phyloP scores from a whole-genome alignment of 2,888 invertebrate genomes.

The Hoplodrina blanda region DNA sequence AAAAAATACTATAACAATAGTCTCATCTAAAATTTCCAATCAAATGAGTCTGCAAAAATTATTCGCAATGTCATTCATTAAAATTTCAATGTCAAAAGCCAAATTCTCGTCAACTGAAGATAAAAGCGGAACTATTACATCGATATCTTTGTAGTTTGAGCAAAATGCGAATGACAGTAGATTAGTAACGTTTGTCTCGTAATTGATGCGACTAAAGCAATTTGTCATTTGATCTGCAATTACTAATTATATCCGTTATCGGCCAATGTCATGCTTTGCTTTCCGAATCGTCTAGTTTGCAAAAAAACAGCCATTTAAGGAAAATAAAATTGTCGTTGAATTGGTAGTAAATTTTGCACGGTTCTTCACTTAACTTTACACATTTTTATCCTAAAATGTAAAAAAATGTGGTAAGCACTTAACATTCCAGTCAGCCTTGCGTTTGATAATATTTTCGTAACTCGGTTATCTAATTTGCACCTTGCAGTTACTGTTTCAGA shows the following conservation, averaged over 20 bases:
- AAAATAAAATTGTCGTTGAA: neutral
- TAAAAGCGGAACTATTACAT: constrained; percentile 12
- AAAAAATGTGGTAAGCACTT: constrained; percentile 7
- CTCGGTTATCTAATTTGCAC: constrained; percentile 58
- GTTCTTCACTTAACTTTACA: neutral
- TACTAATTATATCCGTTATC: constrained; percentile 2
- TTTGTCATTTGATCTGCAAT: constrained; percentile 24
- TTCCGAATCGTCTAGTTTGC: neutral
- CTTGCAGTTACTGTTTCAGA: constrained; percentile 33
- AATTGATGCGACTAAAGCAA: constrained; percentile 13
- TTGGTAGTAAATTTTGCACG: neutral
- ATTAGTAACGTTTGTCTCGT: neutral
- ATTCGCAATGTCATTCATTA: constrained; percentile 47
- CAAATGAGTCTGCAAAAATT: constrained; percentile 33
- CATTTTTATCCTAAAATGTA: neutral
- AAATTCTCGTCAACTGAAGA: constrained; percentile 22
- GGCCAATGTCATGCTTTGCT: constrained; percentile 2
- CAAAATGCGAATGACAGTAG: neutral
- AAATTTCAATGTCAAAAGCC: constrained; percentile 44
- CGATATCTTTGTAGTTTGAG: neutral
- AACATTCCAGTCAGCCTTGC: constrained; percentile 37
- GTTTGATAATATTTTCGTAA: constrained; percentile 51
- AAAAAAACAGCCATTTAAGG: neutral
- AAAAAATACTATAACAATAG: constrained; percentile 35
- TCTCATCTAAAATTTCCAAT: constrained; percentile 32